These are phyloP conservation scores for Heliconius cydno DNA, from an alignment of 2,888 invertebrate species.

Conservation along the genomic window DNA sequence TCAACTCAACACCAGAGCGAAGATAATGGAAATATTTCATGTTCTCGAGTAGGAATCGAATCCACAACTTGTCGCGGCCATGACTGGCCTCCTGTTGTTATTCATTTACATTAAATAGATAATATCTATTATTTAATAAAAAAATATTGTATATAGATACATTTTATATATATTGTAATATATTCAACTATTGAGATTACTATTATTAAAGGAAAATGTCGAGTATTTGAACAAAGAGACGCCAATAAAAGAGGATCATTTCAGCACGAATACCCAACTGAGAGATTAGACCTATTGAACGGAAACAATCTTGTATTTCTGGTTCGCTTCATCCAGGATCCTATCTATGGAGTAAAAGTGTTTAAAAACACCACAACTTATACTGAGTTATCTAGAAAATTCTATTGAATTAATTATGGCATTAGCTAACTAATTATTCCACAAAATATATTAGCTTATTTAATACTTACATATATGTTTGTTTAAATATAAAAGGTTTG, in stretches of 20 bases:
- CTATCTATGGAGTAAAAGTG: constrained; percentile 61
- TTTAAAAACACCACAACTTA: constrained; percentile 59
- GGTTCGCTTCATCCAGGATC: constrained; percentile 70
- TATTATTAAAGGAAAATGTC: constrained; percentile 55
- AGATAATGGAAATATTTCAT: too few species aligned
- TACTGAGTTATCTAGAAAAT: constrained; percentile 17
- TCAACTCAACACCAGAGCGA: too few species aligned
- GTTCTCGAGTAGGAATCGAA: too few species aligned
- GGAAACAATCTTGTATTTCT: constrained; percentile 81
- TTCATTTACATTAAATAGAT: too few species aligned
- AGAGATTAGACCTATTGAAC: constrained; percentile 79
- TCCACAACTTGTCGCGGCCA: too few species aligned
- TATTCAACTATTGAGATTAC: constrained; percentile 21
- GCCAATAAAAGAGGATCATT: constrained; percentile 78
- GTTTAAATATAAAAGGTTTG: neutral
- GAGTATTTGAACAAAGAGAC: constrained; percentile 71
- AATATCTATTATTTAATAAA: too few species aligned
- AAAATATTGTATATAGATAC: too few species aligned
- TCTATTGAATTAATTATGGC: constrained; percentile 20
- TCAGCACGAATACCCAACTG: constrained; percentile 79
- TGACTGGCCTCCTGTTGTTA: too few species aligned
- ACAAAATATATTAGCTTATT: neutral
- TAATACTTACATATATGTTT: neutral
- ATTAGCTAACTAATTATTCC: constrained; percentile 30
- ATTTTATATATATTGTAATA: neutral